phyloP scores from a whole-genome alignment of 1,140 invertebrate species.

The Acromyrmex heyeri region DNA sequence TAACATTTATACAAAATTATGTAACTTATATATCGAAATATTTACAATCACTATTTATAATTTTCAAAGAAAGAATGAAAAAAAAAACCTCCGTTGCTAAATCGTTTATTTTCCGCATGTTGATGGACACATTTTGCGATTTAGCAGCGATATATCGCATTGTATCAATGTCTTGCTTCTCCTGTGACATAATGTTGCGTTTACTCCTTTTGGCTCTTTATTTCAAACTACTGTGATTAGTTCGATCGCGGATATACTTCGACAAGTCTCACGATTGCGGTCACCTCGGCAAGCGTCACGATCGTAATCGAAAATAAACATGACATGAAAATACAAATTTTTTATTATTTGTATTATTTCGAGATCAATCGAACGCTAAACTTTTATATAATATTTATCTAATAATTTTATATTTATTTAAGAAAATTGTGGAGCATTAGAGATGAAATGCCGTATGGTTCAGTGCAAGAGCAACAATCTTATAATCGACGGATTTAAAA shows the following conservation, averaged over 20 bases:
- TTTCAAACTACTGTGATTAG: not conserved
- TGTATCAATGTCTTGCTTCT: not conserved
- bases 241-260: not conserved
- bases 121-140: not conserved
- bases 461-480: not conserved
- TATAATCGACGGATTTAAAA: not conserved
- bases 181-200: not conserved
- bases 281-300: not conserved
- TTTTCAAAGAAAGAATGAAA: not conserved
- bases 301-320: not conserved
- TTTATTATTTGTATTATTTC: not conserved
- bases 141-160: not conserved
- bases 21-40: not conserved
- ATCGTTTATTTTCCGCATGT: not conserved
- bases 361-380: not conserved
- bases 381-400: not conserved
- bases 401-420: not conserved
- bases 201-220: not conserved
- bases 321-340: not conserved
- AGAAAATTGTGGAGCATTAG: not conserved
- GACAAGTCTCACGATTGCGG: not conserved
- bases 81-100: not conserved
- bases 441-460: not conserved
- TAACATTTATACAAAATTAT: too few species aligned
- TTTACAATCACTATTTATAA: not conserved